A percentile compares a stretch with the other conserved stretches of the same genome.
Conservation (phyloP, 1,140 invertebrate genomes). For the Forficula auricularia region DNA sequence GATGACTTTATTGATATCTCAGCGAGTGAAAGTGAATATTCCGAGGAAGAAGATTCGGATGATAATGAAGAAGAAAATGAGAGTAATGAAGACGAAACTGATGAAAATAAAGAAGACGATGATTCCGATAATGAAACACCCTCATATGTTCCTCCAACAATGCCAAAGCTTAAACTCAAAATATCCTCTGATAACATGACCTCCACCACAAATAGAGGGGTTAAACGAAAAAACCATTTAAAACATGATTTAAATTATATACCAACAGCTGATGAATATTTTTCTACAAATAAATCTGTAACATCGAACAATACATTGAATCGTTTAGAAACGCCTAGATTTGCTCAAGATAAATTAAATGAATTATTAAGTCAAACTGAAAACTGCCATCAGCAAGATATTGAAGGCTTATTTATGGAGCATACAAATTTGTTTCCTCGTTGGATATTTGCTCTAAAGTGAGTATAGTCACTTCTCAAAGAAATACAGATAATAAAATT, state of each 20-base stretch:
- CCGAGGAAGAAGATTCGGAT: no score
- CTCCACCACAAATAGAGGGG: no score
- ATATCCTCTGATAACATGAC: no score
- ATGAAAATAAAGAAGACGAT: conserved; percentile 4
- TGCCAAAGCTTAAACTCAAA: no score
- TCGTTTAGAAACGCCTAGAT: conserved; percentile 47
- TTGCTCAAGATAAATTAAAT: conserved; percentile 47
- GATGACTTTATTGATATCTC: no score
- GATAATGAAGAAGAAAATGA: conserved; percentile 9
- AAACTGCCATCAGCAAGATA: conserved; percentile 20
- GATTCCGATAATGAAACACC: neutral
- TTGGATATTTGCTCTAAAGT: conserved; percentile 28
- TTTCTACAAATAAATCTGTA: conserved; percentile 30
- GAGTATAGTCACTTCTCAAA: conserved; percentile 8
- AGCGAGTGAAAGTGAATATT: no score
- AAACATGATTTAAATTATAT: conserved; percentile 25
- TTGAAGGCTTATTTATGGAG: conserved; percentile 19
- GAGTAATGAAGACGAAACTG: conserved; percentile 12
- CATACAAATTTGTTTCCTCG: conserved; percentile 21
- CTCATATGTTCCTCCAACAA: no score
- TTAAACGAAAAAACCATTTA: no score
- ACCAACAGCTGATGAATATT: conserved; percentile 44
- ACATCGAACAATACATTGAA: conserved; percentile 72
- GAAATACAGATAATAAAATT: conserved; percentile 17
- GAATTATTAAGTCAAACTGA: conserved; percentile 28